Base-by-base conservation (phyloP, 2,888 invertebrate genomes). In the Philopedon plagiatum region DNA sequence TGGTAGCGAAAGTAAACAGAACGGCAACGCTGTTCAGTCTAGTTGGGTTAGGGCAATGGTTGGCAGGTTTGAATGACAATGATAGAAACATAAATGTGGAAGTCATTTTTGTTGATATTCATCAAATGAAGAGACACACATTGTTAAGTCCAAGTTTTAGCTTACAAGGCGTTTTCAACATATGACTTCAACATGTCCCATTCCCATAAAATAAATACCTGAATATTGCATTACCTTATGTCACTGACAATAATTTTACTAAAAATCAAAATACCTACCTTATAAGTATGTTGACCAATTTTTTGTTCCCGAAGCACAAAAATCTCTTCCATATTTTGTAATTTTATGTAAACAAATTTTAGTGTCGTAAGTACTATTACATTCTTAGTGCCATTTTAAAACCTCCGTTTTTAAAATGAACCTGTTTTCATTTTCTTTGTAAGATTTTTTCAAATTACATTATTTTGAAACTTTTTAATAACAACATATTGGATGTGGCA, bases 11-110 rank as follows among this genome's bases (percentile, higher is more conserved):
- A 1, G 9, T 26, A 34, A 15, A 29, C 32, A 23, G 44, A 46
- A 65, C 8, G 65, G 66, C 11, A 61, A 34, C 29, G 39, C 44
- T 23, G 89, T 89, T 85, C 46, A 67, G 9, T 23, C 29, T 29
- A 90, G 90, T 78, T 93, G 93, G 93, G 93, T 93, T 0, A 91
- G 91, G 80, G 91, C 92, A 79, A 91, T 93, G 79, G 91, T 92
- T 11, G 91, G 91, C 77, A 90, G 91, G 86, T 90, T 93, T 81
- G 92, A 93, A 87, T 90, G 83, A 85, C 26, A 51, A 15, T 51
- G 51, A 15, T 51, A 51, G 29, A 29, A 26, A 51, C 29, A 19
- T 5, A 29, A 29, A 29, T 51, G 26, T 29, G 2, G 13, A 51
- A 51, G 51, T 51, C 21, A 23, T 8, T 11, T 54, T 26, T 58